phyloP scores from a whole-genome alignment of 2,797 vertebrate species.

The Gouania willdenowi region DNA sequence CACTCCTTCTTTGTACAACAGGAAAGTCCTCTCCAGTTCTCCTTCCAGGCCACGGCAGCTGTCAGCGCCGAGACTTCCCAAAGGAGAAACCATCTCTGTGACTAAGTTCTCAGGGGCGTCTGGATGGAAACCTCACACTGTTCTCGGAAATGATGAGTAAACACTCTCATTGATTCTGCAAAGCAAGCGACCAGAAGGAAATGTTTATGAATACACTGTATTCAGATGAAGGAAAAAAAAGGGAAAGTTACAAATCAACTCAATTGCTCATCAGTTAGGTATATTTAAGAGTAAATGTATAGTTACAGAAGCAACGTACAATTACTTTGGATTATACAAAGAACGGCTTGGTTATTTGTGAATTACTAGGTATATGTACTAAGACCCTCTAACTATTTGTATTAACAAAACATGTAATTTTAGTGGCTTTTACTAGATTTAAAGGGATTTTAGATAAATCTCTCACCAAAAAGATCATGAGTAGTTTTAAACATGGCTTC shows the following conservation, averaged over 20 bases:
- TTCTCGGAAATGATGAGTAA: slow-evolving; percentile 35
- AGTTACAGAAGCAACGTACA: slow-evolving; percentile 8
- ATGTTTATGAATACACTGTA: neutral
- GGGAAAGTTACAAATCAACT: slow-evolving; percentile 6
- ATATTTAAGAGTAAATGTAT: slow-evolving; percentile 3
- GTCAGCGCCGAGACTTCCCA: slow-evolving; percentile 35
- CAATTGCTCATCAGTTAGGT: neutral
- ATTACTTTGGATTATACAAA: neutral
- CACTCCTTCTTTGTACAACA: slow-evolving; percentile 39
- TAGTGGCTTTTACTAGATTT: no score
- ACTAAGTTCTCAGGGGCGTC: slow-evolving; percentile 55
- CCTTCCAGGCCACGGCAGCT: slow-evolving; percentile 38
- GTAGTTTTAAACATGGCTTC: no score
- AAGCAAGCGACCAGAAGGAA: slow-evolving; percentile 2
- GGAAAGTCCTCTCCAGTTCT: slow-evolving; percentile 31
- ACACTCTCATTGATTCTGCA: no score
- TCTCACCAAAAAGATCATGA: no score
- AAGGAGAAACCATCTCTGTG: slow-evolving; percentile 32
- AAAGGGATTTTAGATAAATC: no score
- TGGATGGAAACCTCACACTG: slow-evolving; percentile 12
- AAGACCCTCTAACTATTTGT: no score
- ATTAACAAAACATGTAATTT: no score
- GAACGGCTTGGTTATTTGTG: no score
- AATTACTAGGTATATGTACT: no score
- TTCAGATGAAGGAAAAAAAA: slow-evolving; percentile 4